These are phyloP conservation scores for Jacana jacana DNA, from an alignment of 2,113 vertebrate genomes.

Conservation along the genomic window DNA sequence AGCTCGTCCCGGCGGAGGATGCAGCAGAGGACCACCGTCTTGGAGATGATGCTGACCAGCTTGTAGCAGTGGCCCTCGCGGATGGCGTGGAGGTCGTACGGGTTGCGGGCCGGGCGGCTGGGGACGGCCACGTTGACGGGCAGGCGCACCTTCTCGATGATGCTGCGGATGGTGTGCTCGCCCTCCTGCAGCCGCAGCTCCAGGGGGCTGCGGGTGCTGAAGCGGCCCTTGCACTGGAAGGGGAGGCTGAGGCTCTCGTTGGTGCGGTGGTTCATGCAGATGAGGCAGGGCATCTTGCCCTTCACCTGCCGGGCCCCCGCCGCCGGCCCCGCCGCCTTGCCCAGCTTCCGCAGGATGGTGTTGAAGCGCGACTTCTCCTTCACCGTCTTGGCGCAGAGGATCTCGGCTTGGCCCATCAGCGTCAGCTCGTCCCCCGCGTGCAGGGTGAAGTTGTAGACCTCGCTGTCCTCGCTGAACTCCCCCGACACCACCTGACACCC, in stretches of 20 bases:
- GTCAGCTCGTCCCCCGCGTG: slow-evolving; percentile 96
- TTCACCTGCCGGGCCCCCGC: slow-evolving; percentile 54
- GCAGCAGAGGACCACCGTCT: slow-evolving; percentile 95
- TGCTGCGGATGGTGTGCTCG: slow-evolving; percentile 95
- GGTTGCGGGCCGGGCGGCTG: slow-evolving; percentile 88
- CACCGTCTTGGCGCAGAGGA: slow-evolving; percentile 89
- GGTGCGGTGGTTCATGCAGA: slow-evolving; percentile 99
- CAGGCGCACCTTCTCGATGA: slow-evolving; percentile 94
- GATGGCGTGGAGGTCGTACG: slow-evolving; percentile 91
- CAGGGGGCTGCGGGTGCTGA: slow-evolving; percentile 94
- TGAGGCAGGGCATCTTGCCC: slow-evolving; percentile 95
- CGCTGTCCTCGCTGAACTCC: slow-evolving; percentile 98
- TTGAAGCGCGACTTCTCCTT: slow-evolving; percentile 94
- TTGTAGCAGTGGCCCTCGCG: slow-evolving; percentile 98
- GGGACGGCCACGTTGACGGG: slow-evolving; percentile 95
- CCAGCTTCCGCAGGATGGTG: slow-evolving; percentile 87
- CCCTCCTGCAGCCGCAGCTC: slow-evolving; percentile 97
- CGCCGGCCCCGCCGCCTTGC: slow-evolving; percentile 74
- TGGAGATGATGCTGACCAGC: slow-evolving; percentile 95
- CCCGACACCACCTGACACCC: slow-evolving; percentile 90
- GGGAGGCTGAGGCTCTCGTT: slow-evolving; percentile 97
- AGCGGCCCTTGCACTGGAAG: slow-evolving; percentile 94
- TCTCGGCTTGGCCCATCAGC: slow-evolving; percentile 97
- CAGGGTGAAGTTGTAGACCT: slow-evolving; percentile 98
- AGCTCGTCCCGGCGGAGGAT: slow-evolving; percentile 87